Evolutionary conservation across 2,797 vertebrate species (phyloP).

Genomic region (Aulostomus chinensis): DNA sequence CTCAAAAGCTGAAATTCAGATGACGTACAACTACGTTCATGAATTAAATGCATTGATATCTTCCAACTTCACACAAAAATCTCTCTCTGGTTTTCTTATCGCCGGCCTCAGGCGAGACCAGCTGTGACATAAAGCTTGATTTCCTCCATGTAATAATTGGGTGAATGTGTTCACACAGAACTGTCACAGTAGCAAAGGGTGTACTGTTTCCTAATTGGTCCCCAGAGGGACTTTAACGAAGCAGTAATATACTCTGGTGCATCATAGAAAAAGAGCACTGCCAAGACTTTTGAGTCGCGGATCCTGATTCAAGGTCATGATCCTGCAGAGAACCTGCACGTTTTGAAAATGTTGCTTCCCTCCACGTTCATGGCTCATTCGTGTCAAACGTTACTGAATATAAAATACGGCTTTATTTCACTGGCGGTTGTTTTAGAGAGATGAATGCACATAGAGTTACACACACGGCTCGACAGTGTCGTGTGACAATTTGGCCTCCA

Average conservation of each 20-base stretch:
- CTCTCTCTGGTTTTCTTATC: not conserved
- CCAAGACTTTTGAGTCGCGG: not conserved
- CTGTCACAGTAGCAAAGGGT: slow-evolving; percentile 10
- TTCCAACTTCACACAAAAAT: not conserved
- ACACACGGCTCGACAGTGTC: no score
- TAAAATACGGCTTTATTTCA: no score
- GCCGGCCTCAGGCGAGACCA: not conserved
- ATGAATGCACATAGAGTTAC: no score
- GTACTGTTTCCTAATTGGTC: slow-evolving; percentile 13
- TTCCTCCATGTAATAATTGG: slow-evolving; percentile 4
- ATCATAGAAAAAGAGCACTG: slow-evolving; percentile 1
- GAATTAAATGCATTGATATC: no score
- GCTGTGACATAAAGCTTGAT: slow-evolving; percentile 2
- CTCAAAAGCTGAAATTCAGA: no score
- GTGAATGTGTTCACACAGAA: not conserved
- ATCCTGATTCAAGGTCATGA: not conserved
- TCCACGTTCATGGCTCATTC: no score
- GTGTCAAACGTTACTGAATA: no score
- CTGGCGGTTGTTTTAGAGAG: no score
- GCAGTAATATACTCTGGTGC: not conserved
- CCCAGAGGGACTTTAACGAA: slow-evolving; percentile 4
- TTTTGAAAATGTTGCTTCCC: no score
- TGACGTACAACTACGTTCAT: no score
- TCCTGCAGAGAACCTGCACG: not conserved
- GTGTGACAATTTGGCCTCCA: no score